A percentile compares a stretch with the other conserved stretches of the same genome.
Evolutionary conservation across 30 jellyfish, hydroid and myxozoan species (phyloP).

Genomic region (Hydractinia symbiolongicarpus): DNA sequence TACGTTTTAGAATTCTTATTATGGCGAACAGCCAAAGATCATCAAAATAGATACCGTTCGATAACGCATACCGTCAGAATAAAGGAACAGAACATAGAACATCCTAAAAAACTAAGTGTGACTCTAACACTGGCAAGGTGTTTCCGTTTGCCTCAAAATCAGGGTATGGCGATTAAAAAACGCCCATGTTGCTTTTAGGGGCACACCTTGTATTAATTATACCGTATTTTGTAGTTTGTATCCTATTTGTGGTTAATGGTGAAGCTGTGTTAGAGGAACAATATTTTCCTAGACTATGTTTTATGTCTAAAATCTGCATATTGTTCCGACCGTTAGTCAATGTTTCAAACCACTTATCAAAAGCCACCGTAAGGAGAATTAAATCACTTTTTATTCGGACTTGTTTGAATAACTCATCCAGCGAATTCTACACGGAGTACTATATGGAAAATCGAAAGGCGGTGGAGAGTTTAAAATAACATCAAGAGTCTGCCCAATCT

Average conservation of each 20-base stretch:
- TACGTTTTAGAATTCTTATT: neutral
- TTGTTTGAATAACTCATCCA: neutral
- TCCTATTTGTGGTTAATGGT: neutral
- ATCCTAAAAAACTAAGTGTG: too few species aligned
- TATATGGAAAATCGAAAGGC: slow-evolving; percentile 18
- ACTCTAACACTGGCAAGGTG: too few species aligned
- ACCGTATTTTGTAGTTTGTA: neutral
- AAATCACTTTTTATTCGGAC: neutral
- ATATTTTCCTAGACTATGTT: neutral
- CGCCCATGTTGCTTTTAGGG: too few species aligned
- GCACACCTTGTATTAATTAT: neutral
- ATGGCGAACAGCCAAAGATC: slow-evolving; percentile 15
- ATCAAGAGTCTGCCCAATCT: slow-evolving; percentile 14
- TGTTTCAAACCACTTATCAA: neutral
- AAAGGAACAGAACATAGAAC: too few species aligned
- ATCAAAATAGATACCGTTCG: slow-evolving; percentile 23
- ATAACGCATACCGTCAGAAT: neutral
- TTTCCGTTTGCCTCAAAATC: too few species aligned
- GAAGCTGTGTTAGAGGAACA: neutral
- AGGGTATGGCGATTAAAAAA: too few species aligned
- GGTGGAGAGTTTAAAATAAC: slow-evolving; percentile 2
- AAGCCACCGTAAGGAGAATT: neutral
- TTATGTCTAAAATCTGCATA: neutral
- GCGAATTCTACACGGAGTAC: slow-evolving; percentile 13
- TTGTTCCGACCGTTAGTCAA: slow-evolving; percentile 4